Evolutionary conservation across 2,888 invertebrate genomes (phyloP).

Genomic region (Polyommatus iphigenia): DNA sequence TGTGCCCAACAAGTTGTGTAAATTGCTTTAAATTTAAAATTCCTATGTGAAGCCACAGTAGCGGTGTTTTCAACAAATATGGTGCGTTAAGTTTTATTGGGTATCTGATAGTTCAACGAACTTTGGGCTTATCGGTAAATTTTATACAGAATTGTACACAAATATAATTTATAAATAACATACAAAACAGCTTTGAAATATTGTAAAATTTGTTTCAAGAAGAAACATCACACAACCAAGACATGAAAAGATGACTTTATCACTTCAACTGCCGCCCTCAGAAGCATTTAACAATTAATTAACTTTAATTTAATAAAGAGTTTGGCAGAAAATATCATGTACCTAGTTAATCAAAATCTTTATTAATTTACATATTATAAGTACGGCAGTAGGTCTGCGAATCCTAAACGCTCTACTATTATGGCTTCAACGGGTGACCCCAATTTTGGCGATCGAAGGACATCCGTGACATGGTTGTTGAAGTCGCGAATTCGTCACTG

Average conservation of each 20-base stretch:
- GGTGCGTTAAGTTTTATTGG: background rate
- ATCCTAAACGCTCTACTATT: background rate
- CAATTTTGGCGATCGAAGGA: conserved; percentile 24
- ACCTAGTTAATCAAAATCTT: too few relatives aligned
- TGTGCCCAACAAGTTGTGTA: background rate
- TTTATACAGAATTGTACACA: background rate
- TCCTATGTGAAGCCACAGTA: conserved; percentile 24
- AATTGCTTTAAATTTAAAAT: conserved; percentile 15
- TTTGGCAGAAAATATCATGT: too few relatives aligned
- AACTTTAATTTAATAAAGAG: too few relatives aligned
- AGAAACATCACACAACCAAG: too few relatives aligned
- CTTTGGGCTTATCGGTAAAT: background rate
- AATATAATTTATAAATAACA: background rate
- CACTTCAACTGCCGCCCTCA: too few relatives aligned
- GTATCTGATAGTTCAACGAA: background rate
- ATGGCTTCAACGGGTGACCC: conserved; percentile 8
- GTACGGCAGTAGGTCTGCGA: background rate
- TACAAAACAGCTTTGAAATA: too few relatives aligned
- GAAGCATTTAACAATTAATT: too few relatives aligned
- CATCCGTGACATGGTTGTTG: conserved; percentile 5
- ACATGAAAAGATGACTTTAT: too few relatives aligned
- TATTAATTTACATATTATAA: too few relatives aligned
- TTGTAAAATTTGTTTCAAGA: too few relatives aligned
- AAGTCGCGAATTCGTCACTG: conserved; percentile 22
- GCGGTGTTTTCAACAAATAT: conserved; percentile 30